Evolutionary conservation across 2,888 invertebrate genomes (phyloP).

Genomic region (Hirtodrosophila trivittata): DNA sequence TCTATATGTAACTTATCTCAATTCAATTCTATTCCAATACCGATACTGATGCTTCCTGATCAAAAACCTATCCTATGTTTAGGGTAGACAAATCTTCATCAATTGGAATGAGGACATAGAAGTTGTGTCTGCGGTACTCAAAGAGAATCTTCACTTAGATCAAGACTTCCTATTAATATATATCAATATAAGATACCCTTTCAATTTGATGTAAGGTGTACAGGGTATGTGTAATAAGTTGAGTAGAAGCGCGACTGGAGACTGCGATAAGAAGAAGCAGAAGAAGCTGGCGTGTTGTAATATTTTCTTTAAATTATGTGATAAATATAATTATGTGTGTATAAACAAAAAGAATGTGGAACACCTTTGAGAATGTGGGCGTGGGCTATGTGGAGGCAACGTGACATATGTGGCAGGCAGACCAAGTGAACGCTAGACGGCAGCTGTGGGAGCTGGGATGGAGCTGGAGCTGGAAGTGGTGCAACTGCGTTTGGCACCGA

Average conservation of each 20-base stretch:
- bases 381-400: constrained; percentile 13
- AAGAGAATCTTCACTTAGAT: too few relatives aligned
- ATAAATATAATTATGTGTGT: constrained; percentile 66
- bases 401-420: constrained; percentile 44
- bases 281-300: constrained; percentile 50
- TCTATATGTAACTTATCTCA: too few relatives aligned
- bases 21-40: too few relatives aligned
- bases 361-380: constrained; percentile 20
- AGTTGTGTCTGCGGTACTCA: too few relatives aligned
- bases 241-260: constrained; percentile 5
- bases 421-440: constrained; percentile 16
- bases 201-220: neutral
- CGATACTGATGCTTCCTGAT: too few relatives aligned
- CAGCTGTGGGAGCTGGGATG: constrained; percentile 8
- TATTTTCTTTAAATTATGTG: constrained; percentile 75
- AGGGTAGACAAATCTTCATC: too few relatives aligned
- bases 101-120: too few relatives aligned
- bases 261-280: constrained; percentile 13
- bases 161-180: too few relatives aligned
- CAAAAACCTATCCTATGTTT: too few relatives aligned
- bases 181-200: neutral
- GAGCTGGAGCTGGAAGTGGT: too few relatives aligned
- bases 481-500: too few relatives aligned
- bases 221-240: constrained; percentile 16
- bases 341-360: constrained; percentile 18